Base-by-base conservation (phyloP, 2,888 invertebrate genomes). In the Nasonovia ribisnigri region DNA sequence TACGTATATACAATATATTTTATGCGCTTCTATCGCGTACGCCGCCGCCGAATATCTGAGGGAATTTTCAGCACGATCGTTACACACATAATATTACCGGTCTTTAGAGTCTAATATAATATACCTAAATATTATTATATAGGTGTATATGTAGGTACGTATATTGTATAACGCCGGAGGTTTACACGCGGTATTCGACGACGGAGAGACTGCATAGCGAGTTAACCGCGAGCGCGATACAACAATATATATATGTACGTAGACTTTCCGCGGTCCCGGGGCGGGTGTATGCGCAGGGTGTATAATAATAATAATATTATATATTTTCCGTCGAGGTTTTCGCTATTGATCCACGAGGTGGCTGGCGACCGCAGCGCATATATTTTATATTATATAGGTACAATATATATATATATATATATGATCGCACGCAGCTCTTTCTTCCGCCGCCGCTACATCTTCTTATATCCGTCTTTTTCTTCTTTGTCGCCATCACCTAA, bases 281-380 rank as follows among this genome's bases (percentile, higher is more conserved):
- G 5, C 16, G 29, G 43, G 43, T 86, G 29, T 86, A 86, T 86
- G 43, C 46, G 84, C 43, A 29, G 84, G 42, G 43, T 84, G 89
- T 57, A 57, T 57, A 57, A 43, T 43, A 89, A 43, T 77, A 77
- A 77, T 77, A 77, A 77, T 77, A 77, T 77, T 77, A 77, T 77
- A 89, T 43, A 67, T 90, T 90, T 77, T 90, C 90, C 77, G 48
- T 24, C 77, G 77, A 77, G 90, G 77, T 92, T 92, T 88, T 92
- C 88, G 48, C 92, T 92, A 92, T 92, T 67, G 92, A 92, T 92
- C 92, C 92, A 77, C 88, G 43, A 67, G 88, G 91, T 57, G 51
- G 87, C 60, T 48, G n/a, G 43, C 84, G 84, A 91, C 91, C 91
- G 91, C 91, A 84, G 91, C 91, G 84, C 91, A 84, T 54, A 84